These are phyloP conservation scores for Unio delphinus DNA, from an alignment of 2,888 invertebrate species.

Conservation along the genomic window DNA sequence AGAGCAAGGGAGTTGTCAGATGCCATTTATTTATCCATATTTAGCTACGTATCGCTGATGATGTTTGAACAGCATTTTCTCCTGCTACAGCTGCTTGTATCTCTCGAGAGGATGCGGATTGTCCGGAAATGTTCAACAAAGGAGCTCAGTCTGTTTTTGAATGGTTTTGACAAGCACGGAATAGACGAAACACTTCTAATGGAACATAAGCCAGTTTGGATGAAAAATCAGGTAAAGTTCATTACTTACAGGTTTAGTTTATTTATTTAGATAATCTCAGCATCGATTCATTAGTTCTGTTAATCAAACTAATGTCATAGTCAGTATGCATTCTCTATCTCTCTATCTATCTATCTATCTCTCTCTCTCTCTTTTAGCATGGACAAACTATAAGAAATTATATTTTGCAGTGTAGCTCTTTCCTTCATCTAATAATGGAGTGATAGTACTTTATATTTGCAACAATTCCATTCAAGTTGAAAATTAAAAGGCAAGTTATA, in stretches of 20 bases:
- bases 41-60: conserved; percentile 60
- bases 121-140: conserved; percentile 57
- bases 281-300: neutral
- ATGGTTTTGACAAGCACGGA: conserved; percentile 63
- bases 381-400: too few relatives aligned
- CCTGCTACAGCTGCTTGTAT: conserved; percentile 61
- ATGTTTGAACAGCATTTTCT: conserved; percentile 66
- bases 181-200: conserved; percentile 51
- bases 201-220: conserved; percentile 64
- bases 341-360: neutral
- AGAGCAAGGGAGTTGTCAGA: conserved; percentile 66
- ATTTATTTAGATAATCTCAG: too few relatives aligned
- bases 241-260: too few relatives aligned
- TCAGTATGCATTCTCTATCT: neutral
- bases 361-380: neutral
- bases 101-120: conserved; percentile 63
- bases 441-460: too few relatives aligned
- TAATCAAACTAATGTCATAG: neutral
- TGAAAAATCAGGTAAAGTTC: conserved; percentile 51
- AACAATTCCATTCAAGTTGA: neutral
- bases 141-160: conserved; percentile 66
- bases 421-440: too few relatives aligned
- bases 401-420: too few relatives aligned
- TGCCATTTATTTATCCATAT: conserved; percentile 58
- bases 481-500: neutral